These are phyloP conservation scores for Beris chalybata DNA, from an alignment of 2,888 invertebrate genomes.

Conservation along the genomic window DNA sequence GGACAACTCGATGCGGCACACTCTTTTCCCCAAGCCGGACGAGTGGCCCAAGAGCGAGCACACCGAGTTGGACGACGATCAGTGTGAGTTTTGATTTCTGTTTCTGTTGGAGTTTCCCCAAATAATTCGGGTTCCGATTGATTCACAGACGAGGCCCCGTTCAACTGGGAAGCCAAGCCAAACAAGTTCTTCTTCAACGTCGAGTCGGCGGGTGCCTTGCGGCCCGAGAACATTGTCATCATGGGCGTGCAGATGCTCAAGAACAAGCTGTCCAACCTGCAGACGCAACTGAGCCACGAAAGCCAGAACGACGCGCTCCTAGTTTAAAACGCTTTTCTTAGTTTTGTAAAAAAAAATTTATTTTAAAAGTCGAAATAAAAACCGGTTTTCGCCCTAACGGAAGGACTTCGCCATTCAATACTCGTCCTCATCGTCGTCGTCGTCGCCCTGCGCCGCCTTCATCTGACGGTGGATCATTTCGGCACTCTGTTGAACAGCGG, in stretches of 20 bases:
- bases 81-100: constrained; percentile 61
- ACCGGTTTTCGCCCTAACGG: background rate
- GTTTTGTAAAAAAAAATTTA: constrained; percentile 2
- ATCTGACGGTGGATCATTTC: constrained; percentile 48
- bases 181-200: constrained; percentile 97
- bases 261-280: constrained; percentile 93
- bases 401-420: constrained; percentile 7
- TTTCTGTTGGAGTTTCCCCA: background rate
- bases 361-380: constrained; percentile 13
- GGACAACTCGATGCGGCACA: constrained; percentile 95
- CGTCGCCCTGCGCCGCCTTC: constrained; percentile 48
- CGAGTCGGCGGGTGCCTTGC: constrained; percentile 91
- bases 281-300: constrained; percentile 88
- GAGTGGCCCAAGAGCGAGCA: constrained; percentile 99
- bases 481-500: constrained; percentile 61
- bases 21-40: constrained; percentile 92
- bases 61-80: constrained; percentile 88
- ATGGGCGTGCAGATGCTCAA: constrained; percentile 93
- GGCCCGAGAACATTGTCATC: constrained; percentile 95
- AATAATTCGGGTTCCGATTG: background rate
- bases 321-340: constrained; percentile 41
- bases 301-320: constrained; percentile 81
- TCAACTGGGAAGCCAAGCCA: constrained; percentile 92
- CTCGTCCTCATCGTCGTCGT: constrained; percentile 57
- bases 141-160: constrained; percentile 78